Base-by-base conservation (phyloP, 2,113 vertebrate genomes). In the Holacanthus passer region DNA sequence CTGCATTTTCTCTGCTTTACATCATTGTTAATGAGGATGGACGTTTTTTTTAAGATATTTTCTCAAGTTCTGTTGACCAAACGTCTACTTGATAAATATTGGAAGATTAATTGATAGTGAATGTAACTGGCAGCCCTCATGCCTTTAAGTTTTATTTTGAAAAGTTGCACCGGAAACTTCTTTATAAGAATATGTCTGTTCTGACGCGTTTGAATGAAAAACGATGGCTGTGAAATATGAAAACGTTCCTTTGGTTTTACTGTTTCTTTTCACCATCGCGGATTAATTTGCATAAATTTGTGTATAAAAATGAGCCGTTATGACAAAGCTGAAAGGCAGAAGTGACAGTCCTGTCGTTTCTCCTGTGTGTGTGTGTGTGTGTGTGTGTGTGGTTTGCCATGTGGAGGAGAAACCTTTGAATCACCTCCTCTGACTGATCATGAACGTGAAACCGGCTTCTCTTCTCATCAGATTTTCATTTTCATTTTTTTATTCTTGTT, bases 81-180 rank as follows among this genome's bases (percentile, higher is more conserved):
- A n/a, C 2, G 39, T 4, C 39, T 7, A 9, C 39, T 41, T 11
- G 9, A 37, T 4, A 37, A 37, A 37, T 37, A 37, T 37, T 37
- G 35, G 35, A n/a, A n/a, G n/a, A n/a, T n/a, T n/a, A n/a, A n/a
- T n/a, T n/a, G n/a, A n/a, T n/a, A n/a, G n/a, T n/a, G n/a, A n/a
- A n/a, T n/a, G n/a, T n/a, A n/a, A n/a, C n/a, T n/a, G n/a, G n/a
- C n/a, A n/a, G n/a, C n/a, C n/a, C n/a, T n/a, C n/a, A n/a, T n/a
- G n/a, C n/a, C n/a, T n/a, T n/a, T n/a, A n/a, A n/a, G 13, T 19
- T 45, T 82, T 84, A 82, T 35, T 84, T 24, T 82, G 77, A 82
- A 83, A 79, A 2, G 3, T 3, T 0, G 2, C 0, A 39, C 67
- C 68, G 64, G 87, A 89, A 68, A 24, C 35, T 0, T 0, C 0